Conservation (phyloP, 53 echinoderm and acorn worm species). For the Echinarachnius parma region DNA sequence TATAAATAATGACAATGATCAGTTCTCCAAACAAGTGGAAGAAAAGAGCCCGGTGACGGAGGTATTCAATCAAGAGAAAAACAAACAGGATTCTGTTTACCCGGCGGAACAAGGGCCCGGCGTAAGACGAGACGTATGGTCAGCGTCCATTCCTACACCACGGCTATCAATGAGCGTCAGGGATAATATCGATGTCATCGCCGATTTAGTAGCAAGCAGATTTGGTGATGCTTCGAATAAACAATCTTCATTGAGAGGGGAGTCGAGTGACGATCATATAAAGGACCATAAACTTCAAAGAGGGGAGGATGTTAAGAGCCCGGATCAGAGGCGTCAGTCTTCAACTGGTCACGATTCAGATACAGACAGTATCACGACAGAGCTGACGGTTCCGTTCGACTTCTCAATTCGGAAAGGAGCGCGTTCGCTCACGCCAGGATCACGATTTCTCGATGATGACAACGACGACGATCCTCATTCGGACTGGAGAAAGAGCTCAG, state of each 20-base stretch:
- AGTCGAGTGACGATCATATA: slow-evolving; percentile 11
- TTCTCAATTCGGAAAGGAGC: background rate
- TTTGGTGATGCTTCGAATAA: slow-evolving; percentile 27
- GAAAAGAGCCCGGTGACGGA: slow-evolving; percentile 17
- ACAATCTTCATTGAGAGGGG: slow-evolving; percentile 18
- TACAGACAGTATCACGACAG: slow-evolving; percentile 38
- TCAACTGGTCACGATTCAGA: slow-evolving; percentile 30
- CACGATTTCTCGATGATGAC: background rate
- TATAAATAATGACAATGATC: too few relatives aligned
- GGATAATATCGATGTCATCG: slow-evolving; percentile 42
- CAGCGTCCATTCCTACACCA: slow-evolving; percentile 38
- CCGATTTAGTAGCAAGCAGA: slow-evolving; percentile 31
- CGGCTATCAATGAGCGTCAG: slow-evolving; percentile 30
- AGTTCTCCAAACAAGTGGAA: slow-evolving; percentile 15
- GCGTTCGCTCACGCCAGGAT: slow-evolving; percentile 34
- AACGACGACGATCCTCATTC: background rate
- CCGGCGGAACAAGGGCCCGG: slow-evolving; percentile 14
- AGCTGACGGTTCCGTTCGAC: slow-evolving; percentile 33
- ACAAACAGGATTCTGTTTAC: slow-evolving; percentile 42
- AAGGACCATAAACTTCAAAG: slow-evolving; percentile 8
- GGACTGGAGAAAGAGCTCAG: slow-evolving; percentile 29
- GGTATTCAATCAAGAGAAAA: slow-evolving; percentile 35
- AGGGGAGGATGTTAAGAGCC: slow-evolving; percentile 3
- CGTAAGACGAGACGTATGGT: slow-evolving; percentile 14
- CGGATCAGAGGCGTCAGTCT: background rate